A percentile compares a stretch with the other conserved stretches of the same genome.
phyloP scores from a whole-genome alignment of 2,113 vertebrate species.

The Alexandromys fortis region DNA sequence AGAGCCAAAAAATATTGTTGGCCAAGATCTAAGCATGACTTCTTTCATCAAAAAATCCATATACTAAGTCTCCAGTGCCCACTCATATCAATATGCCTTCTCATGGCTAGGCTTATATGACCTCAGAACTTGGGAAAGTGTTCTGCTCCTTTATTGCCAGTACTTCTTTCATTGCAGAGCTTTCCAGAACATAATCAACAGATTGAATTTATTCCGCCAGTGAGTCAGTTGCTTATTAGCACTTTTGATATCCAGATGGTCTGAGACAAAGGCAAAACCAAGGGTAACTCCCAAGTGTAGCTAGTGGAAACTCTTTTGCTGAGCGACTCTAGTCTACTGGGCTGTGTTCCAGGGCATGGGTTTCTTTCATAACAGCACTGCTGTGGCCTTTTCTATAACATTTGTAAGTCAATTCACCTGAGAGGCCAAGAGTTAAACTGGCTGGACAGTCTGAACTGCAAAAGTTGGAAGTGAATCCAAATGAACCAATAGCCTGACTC shows the following conservation, averaged over 20 bases:
- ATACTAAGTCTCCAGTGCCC: not conserved
- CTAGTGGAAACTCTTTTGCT: slow-evolving; percentile 61
- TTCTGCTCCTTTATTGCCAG: slow-evolving; percentile 24
- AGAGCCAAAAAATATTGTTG: not conserved
- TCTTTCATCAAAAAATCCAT: not conserved
- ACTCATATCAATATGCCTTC: not conserved
- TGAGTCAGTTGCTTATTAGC: slow-evolving; percentile 68
- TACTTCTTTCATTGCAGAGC: slow-evolving; percentile 8
- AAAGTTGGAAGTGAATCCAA: slow-evolving; percentile 72
- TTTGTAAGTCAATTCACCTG: slow-evolving; percentile 68
- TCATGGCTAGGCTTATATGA: not conserved
- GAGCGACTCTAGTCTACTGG: slow-evolving; percentile 69
- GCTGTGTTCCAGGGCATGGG: slow-evolving; percentile 54
- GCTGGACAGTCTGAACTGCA: slow-evolving; percentile 60
- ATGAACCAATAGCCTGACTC: slow-evolving; percentile 65
- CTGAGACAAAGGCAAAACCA: slow-evolving; percentile 62
- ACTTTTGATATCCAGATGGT: slow-evolving; percentile 68
- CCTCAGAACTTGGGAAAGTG: slow-evolving; percentile 52
- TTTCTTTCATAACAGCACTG: slow-evolving; percentile 69
- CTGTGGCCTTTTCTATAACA: slow-evolving; percentile 58
- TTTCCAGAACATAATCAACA: slow-evolving; percentile 59
- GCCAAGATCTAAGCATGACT: not conserved
- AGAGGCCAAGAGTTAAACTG: slow-evolving; percentile 75
- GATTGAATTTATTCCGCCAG: slow-evolving; percentile 54
- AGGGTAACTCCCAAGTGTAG: slow-evolving; percentile 64